Evolutionary conservation across 2,113 vertebrate genomes (phyloP), one percentile per base, ranked within the genome.

Genomic region (Perca schrenkii): DNA sequence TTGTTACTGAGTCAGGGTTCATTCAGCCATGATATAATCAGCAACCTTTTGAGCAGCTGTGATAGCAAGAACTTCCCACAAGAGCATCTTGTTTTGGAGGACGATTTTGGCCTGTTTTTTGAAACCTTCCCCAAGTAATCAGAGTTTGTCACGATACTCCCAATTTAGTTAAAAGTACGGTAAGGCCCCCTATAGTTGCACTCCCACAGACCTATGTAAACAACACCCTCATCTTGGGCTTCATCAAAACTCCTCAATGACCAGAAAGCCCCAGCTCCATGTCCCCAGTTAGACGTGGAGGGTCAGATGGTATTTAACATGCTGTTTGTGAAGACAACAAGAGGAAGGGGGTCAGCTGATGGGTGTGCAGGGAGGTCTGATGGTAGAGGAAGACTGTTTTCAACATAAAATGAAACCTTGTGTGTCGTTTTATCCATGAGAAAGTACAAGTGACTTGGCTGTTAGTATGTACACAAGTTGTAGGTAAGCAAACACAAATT

Each of bases 311-410:
- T 57, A 67, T 91, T 89, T 84, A 61, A 78, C 77, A 7, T n/a
- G 2, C 6, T 84, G 80, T 89, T 88, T 93, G 60, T 72, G 69
- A 79, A 87, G 72, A 88, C 65, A 84, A 76, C 82, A 81, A 67
- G 28, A 65, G 47, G 74, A 73, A 72, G 67, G 52, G 60, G 52
- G n/a, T 62, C 54, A 60, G 14, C 60, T 66, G 46, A 57, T 47
- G 17, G 21, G 10, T 12, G 15, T 40, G 49, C 82, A 64, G 76
- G 77, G 74, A 76, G 82, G 80, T 85, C 85, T 68, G 49, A 64
- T 16, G 61, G 34, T 43, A 8, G 40, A 7, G 54, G 40, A 70
- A 34, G 36, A 61, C 66, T 70, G 34, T 54, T 65, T 60, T 65
- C 25, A 56, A 68, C 36, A 75, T 57, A 28, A 40, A 57, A 73